Conservation (phyloP, 2,113 vertebrate genomes). For the Oriolus oriolus region DNA sequence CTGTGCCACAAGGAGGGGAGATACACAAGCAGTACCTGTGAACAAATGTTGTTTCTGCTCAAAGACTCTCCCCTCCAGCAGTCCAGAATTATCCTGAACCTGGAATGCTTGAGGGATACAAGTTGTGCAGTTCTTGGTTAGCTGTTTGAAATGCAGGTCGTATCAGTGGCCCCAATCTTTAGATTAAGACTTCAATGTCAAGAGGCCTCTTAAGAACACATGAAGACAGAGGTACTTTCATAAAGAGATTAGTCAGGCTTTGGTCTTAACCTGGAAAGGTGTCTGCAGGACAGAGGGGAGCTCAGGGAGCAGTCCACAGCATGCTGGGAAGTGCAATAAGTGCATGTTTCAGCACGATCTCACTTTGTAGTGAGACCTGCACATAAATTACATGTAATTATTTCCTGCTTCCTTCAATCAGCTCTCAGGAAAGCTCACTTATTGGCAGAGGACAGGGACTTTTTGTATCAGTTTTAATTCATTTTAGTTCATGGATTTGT, state of each 20-base stretch:
- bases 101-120: not conserved
- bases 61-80: not conserved
- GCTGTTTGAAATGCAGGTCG: not conserved
- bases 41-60: not conserved
- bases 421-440: not conserved
- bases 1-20: not conserved
- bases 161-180: conserved; percentile 20
- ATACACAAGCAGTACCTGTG: not conserved
- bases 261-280: conserved; percentile 27
- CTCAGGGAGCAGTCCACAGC: not conserved
- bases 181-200: not conserved
- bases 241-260: conserved; percentile 50
- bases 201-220: not conserved
- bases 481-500: not conserved
- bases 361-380: not conserved
- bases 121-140: not conserved
- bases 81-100: not conserved
- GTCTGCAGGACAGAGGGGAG: not conserved
- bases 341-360: not conserved
- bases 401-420: not conserved
- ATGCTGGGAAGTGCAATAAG: not conserved
- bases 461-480: not conserved
- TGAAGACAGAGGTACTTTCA: not conserved
- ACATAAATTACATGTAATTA: not conserved
- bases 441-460: not conserved